These are phyloP conservation scores for Neotoma lepida DNA, from an alignment of 2,113 vertebrate species.

Conservation along the genomic window DNA sequence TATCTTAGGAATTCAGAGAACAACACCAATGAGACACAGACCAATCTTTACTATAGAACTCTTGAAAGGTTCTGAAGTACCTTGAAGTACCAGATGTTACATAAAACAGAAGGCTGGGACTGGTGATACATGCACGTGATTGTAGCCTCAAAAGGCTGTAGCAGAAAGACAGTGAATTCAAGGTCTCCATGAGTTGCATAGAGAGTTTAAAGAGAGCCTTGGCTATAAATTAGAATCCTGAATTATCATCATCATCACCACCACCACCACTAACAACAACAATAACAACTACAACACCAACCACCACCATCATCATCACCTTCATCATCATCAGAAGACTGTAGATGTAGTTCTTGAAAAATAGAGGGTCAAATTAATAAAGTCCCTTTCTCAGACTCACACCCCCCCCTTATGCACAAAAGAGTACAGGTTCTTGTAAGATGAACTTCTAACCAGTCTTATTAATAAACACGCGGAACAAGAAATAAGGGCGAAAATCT, in stretches of 20 bases:
- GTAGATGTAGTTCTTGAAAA: neutral
- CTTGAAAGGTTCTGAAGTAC: neutral
- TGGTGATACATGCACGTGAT: neutral
- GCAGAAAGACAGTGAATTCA: neutral
- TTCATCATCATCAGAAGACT: neutral
- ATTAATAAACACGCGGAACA: too few relatives aligned
- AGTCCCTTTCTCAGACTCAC: neutral
- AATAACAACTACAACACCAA: neutral
- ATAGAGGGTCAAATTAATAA: neutral
- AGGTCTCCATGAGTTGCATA: neutral
- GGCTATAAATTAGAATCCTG: neutral
- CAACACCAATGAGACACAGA: neutral
- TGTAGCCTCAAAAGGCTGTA: neutral
- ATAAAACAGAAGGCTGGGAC: neutral
- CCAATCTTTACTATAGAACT: neutral
- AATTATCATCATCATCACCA: neutral
- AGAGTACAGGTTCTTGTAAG: too few relatives aligned
- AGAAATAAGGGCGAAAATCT: too few relatives aligned
- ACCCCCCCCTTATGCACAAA: neutral
- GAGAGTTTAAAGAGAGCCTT: too few relatives aligned
- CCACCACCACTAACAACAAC: neutral
- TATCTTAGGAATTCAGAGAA: neutral
- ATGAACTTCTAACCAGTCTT: too few relatives aligned
- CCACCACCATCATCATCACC: rapidly evolving
- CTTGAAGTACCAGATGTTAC: neutral